A percentile compares a stretch with the other conserved stretches of the same genome.
Evolutionary conservation across 2,113 vertebrate species (phyloP).

Genomic region (Albula glossodonta): DNA sequence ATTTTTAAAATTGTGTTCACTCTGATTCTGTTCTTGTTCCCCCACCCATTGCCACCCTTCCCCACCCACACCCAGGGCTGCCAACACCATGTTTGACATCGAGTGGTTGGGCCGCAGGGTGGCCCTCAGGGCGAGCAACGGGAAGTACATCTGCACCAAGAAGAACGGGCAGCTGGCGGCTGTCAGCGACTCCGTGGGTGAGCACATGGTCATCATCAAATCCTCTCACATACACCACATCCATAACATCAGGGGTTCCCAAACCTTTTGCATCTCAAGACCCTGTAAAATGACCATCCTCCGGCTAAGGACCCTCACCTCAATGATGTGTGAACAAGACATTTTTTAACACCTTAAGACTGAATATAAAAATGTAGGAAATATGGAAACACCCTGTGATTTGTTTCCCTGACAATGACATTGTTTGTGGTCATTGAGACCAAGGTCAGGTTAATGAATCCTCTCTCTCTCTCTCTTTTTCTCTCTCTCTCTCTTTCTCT

Average conservation of each 20-base stretch:
- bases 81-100: conserved; percentile 87
- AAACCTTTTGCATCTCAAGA: background rate
- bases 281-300: background rate
- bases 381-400: background rate
- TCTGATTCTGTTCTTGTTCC: background rate
- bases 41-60: background rate
- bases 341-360: background rate
- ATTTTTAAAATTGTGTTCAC: background rate
- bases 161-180: conserved; percentile 91
- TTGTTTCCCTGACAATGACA: background rate
- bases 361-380: background rate
- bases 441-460: no score
- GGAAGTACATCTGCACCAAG: conserved; percentile 92
- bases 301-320: no score
- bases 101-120: conserved; percentile 88
- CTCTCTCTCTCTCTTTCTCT: background rate
- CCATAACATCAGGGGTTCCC: no score
- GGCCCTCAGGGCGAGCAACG: conserved; percentile 87
- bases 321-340: background rate
- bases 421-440: no score
- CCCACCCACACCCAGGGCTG: conserved; percentile 67
- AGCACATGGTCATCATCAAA: conserved; percentile 36
- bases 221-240: background rate
- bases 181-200: conserved; percentile 81
- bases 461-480: background rate